Percentiles rank a stretch among this genome's conserved stretches.
Conservation (phyloP, 2,888 invertebrate genomes). For the Limulus polyphemus region DNA sequence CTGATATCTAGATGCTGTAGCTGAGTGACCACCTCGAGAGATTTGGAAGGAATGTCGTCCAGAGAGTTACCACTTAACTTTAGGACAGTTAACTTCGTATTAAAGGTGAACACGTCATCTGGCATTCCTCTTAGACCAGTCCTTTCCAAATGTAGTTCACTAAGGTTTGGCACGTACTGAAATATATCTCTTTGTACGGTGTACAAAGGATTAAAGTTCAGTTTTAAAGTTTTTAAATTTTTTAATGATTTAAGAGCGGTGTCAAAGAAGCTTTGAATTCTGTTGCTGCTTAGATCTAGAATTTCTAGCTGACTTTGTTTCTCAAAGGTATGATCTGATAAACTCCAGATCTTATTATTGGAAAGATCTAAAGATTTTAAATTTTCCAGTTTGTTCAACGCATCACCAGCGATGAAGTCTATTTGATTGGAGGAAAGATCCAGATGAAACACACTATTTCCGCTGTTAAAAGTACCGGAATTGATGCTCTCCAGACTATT, state of each 20-base stretch:
- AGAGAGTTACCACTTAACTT: conserved; percentile 9
- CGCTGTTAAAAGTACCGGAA: conserved; percentile 11
- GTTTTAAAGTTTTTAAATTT: conserved; percentile 6
- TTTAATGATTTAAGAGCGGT: conserved; percentile 1
- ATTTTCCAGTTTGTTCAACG: conserved; percentile 2
- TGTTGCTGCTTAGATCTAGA: conserved; percentile 14
- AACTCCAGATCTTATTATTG: conserved; percentile 17
- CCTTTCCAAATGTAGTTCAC: conserved; percentile 7
- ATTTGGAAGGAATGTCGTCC: conserved; percentile 7
- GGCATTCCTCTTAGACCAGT: conserved; percentile 10
- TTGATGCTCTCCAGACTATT: conserved; percentile 10
- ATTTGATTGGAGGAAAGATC: conserved; percentile 14
- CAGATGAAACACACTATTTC: conserved; percentile 4
- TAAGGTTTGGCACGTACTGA: conserved; percentile 8
- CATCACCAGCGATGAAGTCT: conserved; percentile 12
- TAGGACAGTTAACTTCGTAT: conserved; percentile 7
- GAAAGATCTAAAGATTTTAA: conserved; percentile 9
- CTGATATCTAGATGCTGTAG: conserved; percentile 10
- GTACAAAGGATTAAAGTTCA: conserved; percentile 14
- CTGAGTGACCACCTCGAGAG: conserved; percentile 8
- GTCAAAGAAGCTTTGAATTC: conserved; percentile 2
- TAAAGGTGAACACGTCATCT: conserved; percentile 12
- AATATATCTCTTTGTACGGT: conserved; percentile 13
- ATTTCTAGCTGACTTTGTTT: conserved; percentile 4
- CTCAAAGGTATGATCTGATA: conserved; percentile 6